phyloP scores from a whole-genome alignment of 1,140 invertebrate species.

The Drosophila varians region DNA sequence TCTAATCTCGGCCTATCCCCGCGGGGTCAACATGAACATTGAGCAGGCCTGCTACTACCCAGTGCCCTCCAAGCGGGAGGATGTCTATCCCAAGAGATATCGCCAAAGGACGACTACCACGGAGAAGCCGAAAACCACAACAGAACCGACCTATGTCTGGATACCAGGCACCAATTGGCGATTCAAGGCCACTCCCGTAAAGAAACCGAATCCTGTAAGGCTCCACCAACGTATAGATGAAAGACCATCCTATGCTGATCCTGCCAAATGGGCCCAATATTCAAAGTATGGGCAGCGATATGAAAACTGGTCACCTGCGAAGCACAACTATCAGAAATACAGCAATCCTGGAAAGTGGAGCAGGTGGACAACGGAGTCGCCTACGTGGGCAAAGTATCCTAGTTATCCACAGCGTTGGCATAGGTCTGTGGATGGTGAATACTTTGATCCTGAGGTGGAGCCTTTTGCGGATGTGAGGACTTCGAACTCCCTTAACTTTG shows the following conservation, averaged over 20 bases:
- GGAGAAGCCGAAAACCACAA: slow-evolving; percentile 42
- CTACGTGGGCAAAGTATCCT: slow-evolving; percentile 32
- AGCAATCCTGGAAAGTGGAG: slow-evolving; percentile 44
- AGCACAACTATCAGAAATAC: slow-evolving; percentile 35
- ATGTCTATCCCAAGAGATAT: slow-evolving; percentile 73
- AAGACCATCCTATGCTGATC: slow-evolving; percentile 34
- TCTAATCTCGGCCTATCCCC: slow-evolving; percentile 53
- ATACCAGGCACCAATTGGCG: slow-evolving; percentile 73
- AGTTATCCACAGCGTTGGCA: slow-evolving; percentile 29
- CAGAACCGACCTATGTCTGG: slow-evolving; percentile 64
- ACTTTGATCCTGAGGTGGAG: slow-evolving; percentile 31
- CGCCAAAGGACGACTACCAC: slow-evolving; percentile 61
- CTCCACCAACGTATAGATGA: slow-evolving; percentile 53
- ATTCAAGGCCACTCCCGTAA: slow-evolving; percentile 68
- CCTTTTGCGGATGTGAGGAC: slow-evolving; percentile 32
- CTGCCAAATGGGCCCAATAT: slow-evolving; percentile 51
- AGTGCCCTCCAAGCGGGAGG: slow-evolving; percentile 59
- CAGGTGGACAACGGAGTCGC: slow-evolving; percentile 59
- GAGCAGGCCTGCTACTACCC: slow-evolving; percentile 74
- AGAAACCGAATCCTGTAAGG: slow-evolving; percentile 48
- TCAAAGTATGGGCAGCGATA: slow-evolving; percentile 51
- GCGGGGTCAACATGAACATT: slow-evolving; percentile 57
- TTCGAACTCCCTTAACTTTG: background rate
- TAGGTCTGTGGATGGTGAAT: slow-evolving; percentile 12
- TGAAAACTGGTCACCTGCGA: slow-evolving; percentile 32